phyloP scores from a whole-genome alignment of 2,888 invertebrate genomes.

The Eudasyphora cyanicolor region DNA sequence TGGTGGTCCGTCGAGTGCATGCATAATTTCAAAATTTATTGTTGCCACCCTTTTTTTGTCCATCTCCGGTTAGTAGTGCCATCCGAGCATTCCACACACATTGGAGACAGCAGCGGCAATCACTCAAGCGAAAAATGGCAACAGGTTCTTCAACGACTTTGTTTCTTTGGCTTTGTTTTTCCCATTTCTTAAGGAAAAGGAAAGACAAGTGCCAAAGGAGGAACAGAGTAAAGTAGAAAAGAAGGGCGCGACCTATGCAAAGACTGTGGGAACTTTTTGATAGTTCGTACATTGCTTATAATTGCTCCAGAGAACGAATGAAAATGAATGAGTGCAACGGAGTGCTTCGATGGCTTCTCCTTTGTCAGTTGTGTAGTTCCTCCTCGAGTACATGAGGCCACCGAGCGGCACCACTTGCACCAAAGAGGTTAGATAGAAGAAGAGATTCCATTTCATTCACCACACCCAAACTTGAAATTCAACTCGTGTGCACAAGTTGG shows the following conservation, averaged over 20 bases:
- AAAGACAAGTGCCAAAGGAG: slow-evolving; percentile 2
- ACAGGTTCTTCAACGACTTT: slow-evolving; percentile 54
- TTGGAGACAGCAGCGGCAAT: slow-evolving; percentile 40
- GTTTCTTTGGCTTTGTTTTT: neutral
- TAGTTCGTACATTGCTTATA: slow-evolving; percentile 70
- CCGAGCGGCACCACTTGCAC: neutral
- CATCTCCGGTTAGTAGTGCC: neutral
- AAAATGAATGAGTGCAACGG: slow-evolving; percentile 31
- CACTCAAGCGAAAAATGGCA: slow-evolving; percentile 60
- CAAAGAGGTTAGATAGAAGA: slow-evolving; percentile 25
- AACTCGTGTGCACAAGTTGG: no score
- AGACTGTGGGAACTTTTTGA: slow-evolving; percentile 76
- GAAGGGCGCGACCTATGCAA: slow-evolving; percentile 54
- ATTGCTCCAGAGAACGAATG: slow-evolving; percentile 35
- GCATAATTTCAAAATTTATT: slow-evolving; percentile 22
- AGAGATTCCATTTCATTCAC: no score
- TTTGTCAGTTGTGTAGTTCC: neutral
- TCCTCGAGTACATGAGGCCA: neutral
- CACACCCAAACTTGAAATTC: no score
- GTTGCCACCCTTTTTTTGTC: slow-evolving; percentile 2
- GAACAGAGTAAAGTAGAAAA: slow-evolving; percentile 21
- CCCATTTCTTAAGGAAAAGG: neutral
- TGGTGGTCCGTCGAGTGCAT: neutral
- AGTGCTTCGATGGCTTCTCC: slow-evolving; percentile 49
- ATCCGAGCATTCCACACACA: slow-evolving; percentile 10